Conservation (phyloP, 2,888 invertebrate genomes). For the Plusia festucae region DNA sequence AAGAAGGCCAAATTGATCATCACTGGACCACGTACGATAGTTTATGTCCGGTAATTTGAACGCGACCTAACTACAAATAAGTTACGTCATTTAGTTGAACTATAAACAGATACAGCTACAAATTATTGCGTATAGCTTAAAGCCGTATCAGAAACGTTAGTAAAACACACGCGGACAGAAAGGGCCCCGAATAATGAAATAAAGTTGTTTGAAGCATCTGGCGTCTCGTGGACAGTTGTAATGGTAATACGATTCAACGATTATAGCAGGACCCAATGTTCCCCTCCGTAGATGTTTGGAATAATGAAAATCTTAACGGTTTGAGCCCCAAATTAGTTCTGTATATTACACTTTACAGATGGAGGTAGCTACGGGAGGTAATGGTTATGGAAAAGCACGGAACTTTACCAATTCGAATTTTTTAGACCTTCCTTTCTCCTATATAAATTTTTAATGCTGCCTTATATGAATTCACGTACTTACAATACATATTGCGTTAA, state of each 20-base stretch:
- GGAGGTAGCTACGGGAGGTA: constrained; percentile 47
- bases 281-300: constrained; percentile 75
- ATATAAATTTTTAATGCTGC: background rate
- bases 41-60: background rate
- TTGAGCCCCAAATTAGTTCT: constrained; percentile 81
- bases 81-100: constrained; percentile 9
- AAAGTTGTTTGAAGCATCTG: constrained; percentile 87
- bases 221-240: constrained; percentile 84
- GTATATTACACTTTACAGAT: constrained; percentile 67
- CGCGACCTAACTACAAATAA: constrained; percentile 5
- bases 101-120: constrained; percentile 24
- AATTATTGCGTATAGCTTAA: constrained; percentile 49
- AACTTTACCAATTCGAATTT: constrained; percentile 42
- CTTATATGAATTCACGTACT: constrained; percentile 12
- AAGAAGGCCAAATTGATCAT: background rate
- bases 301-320: constrained; percentile 85
- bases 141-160: constrained; percentile 50
- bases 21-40: constrained; percentile 1
- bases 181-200: constrained; percentile 75
- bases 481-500: constrained; percentile 23
- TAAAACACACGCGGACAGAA: constrained; percentile 62
- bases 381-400: constrained; percentile 51
- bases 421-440: constrained; percentile 21
- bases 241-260: constrained; percentile 88
- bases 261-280: constrained; percentile 79